Evolutionary conservation across 1,140 invertebrate genomes (phyloP), one percentile per base, ranked within the genome.

Genomic region (Palaemon carinicauda): DNA sequence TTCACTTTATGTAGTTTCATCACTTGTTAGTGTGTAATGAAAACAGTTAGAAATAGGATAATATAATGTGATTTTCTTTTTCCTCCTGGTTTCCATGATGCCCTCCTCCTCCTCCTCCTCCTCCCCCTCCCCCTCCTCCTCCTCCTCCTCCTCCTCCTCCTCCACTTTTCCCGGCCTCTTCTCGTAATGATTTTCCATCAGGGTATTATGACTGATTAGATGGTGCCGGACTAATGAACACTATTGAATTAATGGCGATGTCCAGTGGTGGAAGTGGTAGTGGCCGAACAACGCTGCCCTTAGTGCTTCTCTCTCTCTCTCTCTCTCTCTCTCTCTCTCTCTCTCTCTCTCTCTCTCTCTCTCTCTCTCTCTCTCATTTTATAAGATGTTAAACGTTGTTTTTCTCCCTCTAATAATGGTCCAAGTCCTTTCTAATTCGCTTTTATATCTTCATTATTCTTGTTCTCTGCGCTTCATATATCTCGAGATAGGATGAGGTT

Each of bases 201-300:
- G 79, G 56, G 85, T 87, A 87, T 87, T 87, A 87, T 87, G 85
- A 87, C 60, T 87, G 85, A 87, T 87, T 87, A 87, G 85, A 87
- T 87, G 85, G 50, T 80, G 85, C 65, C 79, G 51, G 31, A 81
- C 85, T 87, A 87, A 87, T 87, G 85, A 87, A 87, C 79, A 87
- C 85, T 87, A 87, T 87, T 87, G 85, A 87, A 87, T 87, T 87
- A 81, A 81, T 87, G 83, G 83, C 54, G 54, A 79, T 78, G 83
- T 80, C 83, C 83, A 79, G 83, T 80, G 41, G 17, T 33, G 75
- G 33, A n/a, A n/a, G n/a, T n/a, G n/a, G n/a, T n/a, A n/a, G 73
- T 17, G 51, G 41, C 33, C n/a, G 14, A 50, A 50, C 19, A 50
- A 5, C 33, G 33, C 41, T n/a, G 31, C 41, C 21, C 9, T 14